Evolutionary conservation across 2,797 vertebrate species (phyloP).

Genomic region (Melanotaenia nigrans): DNA sequence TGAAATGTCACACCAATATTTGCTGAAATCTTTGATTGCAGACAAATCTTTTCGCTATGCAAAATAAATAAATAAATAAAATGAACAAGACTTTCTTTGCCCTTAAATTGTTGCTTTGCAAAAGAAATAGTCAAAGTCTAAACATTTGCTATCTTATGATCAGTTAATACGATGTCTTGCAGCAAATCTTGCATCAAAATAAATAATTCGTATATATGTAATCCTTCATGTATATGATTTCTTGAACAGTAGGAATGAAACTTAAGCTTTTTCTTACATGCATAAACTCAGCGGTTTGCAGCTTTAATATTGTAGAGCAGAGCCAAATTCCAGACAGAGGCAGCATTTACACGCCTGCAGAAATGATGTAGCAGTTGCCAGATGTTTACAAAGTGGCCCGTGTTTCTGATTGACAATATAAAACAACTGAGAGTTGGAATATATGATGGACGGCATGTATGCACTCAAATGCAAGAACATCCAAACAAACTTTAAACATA

Average conservation of each 20-base stretch:
- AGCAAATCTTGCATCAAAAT: too few species aligned
- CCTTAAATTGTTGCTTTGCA: background rate
- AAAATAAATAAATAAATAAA: too few species aligned
- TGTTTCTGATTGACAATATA: too few species aligned
- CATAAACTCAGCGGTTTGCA: constrained; percentile 17
- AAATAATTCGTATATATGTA: too few species aligned
- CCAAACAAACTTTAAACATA: background rate
- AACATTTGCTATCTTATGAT: too few species aligned
- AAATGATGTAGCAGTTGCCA: constrained; percentile 26
- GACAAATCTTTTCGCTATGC: background rate
- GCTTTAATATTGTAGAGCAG: constrained; percentile 39
- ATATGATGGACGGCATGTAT: too few species aligned
- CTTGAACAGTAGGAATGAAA: constrained; percentile 41
- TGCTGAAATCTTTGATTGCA: background rate
- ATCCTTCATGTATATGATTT: constrained; percentile 34
- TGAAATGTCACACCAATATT: background rate
- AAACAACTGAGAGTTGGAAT: too few species aligned
- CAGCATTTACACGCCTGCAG: constrained; percentile 61
- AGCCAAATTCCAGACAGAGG: constrained; percentile 41
- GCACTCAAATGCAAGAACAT: background rate
- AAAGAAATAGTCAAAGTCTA: too few species aligned
- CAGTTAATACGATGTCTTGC: too few species aligned
- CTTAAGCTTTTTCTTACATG: constrained; percentile 48
- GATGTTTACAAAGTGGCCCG: too few species aligned
- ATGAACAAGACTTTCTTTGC: background rate